Evolutionary conservation across 2,888 invertebrate genomes (phyloP).

Genomic region (Zygogramma bicolorata): DNA sequence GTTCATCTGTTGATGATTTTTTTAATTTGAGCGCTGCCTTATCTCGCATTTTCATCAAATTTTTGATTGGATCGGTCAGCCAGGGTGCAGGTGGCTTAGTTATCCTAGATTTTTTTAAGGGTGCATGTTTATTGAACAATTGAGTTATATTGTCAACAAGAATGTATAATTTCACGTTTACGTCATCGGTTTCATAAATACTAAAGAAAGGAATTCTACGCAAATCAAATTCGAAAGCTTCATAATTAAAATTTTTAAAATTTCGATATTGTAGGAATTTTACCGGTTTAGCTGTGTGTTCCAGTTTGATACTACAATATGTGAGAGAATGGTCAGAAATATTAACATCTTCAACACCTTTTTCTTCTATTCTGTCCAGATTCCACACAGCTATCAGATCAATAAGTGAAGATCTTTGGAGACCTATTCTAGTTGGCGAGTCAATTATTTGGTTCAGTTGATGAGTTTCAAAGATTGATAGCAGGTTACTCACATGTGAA

Average conservation of each 20-base stretch:
- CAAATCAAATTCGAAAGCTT: neutral
- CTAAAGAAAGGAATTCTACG: neutral
- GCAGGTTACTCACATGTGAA: neutral
- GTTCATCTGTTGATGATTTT: slow-evolving; percentile 1
- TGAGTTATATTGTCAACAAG: neutral
- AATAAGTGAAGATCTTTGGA: neutral
- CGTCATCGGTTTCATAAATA: neutral
- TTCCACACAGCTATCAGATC: neutral
- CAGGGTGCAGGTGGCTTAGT: neutral
- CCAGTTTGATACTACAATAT: neutral
- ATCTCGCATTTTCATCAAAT: neutral
- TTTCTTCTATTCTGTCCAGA: neutral
- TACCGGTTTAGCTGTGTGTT: neutral
- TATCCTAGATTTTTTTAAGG: neutral
- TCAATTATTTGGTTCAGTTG: neutral
- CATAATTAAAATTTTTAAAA: slow-evolving; percentile 2
- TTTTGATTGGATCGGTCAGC: neutral
- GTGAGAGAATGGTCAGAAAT: neutral
- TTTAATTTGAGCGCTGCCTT: neutral
- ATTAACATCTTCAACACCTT: neutral
- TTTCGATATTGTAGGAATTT: neutral
- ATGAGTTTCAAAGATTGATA: neutral
- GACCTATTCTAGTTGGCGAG: neutral
- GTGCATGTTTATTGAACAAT: neutral
- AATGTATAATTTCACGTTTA: neutral